phyloP scores from a whole-genome alignment of 2,113 vertebrate species.

The Serilophus lunatus region DNA sequence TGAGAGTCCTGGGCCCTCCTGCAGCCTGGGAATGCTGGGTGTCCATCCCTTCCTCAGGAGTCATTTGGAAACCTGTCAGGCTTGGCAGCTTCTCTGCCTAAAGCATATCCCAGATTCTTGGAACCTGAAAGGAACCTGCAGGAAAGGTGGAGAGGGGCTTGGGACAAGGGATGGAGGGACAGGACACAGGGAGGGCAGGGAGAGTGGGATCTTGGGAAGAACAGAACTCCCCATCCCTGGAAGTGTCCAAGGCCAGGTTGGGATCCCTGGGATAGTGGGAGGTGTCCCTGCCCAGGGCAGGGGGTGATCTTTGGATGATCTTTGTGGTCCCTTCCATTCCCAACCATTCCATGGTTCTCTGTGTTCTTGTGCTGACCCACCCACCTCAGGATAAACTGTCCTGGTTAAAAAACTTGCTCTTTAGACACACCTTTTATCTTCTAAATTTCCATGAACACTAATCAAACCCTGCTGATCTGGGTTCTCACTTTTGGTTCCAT shows the following conservation, averaged over 20 bases:
- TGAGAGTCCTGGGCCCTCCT: neutral
- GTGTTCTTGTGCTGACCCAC: neutral
- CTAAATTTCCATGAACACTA: neutral
- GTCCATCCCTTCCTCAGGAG: neutral
- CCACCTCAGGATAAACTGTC: neutral
- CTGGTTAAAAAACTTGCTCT: neutral
- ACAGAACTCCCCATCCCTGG: neutral
- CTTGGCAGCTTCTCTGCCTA: neutral
- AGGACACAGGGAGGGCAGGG: neutral
- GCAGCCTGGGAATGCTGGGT: neutral
- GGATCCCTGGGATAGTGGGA: fast-evolving
- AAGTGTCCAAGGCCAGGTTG: neutral
- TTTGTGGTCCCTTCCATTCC: neutral
- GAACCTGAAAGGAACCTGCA: neutral
- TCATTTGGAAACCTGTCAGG: fast-evolving
- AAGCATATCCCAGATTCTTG: neutral
- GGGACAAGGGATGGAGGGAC: neutral
- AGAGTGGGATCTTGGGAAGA: neutral
- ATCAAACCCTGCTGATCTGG: neutral
- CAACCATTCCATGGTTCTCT: fast-evolving
- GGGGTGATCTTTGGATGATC: fast-evolving
- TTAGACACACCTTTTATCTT: neutral
- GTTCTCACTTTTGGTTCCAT: neutral
- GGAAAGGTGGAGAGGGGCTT: neutral
- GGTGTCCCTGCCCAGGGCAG: neutral